Conservation (phyloP, 2,888 invertebrate species). For the Tryphoninae sp. region DNA sequence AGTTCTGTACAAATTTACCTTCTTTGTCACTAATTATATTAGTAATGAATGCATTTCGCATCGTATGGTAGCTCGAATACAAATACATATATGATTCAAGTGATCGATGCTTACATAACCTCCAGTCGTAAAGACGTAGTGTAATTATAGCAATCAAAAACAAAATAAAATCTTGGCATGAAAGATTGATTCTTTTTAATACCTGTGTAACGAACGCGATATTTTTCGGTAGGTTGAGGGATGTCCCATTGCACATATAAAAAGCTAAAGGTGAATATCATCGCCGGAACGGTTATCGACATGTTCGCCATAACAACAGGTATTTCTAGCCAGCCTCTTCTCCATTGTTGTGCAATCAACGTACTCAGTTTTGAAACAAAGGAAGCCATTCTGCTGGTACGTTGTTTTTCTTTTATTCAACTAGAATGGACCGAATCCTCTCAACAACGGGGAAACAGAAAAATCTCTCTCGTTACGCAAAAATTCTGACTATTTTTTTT, state of each 20-base stretch:
- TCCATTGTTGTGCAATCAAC: conserved; percentile 57
- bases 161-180: not conserved
- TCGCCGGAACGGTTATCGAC: conserved; percentile 15
- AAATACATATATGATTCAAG: not conserved
- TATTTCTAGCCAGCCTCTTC: conserved; percentile 41
- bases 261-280: conserved; percentile 3
- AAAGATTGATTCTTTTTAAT: conserved; percentile 4
- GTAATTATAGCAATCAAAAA: not conserved
- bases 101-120: conserved; percentile 39
- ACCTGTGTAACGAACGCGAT: conserved; percentile 40
- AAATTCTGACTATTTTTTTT: too few species aligned
- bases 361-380: conserved; percentile 13
- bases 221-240: conserved; percentile 20
- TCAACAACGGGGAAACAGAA: too few species aligned
- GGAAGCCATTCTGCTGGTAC: not conserved
- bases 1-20: not conserved
- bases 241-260: not conserved
- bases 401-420: not conserved
- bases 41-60: not conserved
- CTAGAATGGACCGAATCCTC: not conserved
- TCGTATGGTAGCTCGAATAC: not conserved
- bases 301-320: conserved; percentile 58
- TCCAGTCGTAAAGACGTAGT: not conserved
- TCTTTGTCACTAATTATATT: not conserved
- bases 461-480: too few species aligned